Evolutionary conservation across 1,140 invertebrate genomes (phyloP), one percentile per base, ranked within the genome.

Genomic region (Aphaenogaster ashmeadi): DNA sequence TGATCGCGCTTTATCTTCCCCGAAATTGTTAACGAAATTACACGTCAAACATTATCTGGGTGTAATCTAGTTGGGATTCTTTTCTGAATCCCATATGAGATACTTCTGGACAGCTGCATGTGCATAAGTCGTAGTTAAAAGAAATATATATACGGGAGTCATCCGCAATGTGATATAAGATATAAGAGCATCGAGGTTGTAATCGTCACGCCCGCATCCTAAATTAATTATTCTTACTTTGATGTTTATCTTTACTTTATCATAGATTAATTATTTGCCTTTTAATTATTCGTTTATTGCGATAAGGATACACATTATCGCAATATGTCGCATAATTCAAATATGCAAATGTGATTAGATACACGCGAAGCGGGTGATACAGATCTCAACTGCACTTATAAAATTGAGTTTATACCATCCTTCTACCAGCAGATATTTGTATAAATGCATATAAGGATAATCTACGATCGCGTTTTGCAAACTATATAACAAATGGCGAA

Each of bases 21-120:
- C 27, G 21, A 74, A 83, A 83, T 81, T 81, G 78, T 81, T 81
- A 56, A 81, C 67, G 80, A 83, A 72, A 83, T 60, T 74, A 83
- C 66, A 83, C 36, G 21, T 81, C 78, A 56, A 81, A 81, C 8
- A 41, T 64, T 79, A 50, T 79, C 44, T 79, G 44, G 8, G 8
- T 36, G 64, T 81, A 50, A 77, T 69, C 64, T 64, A 69, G 62
- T 27, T 41, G 21, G 21, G 38, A 69, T 69, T 54, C 64, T 44
- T 81, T 44, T 47, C 21, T 18, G 64, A 69, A 27, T 66, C 27
- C 77, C 44, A n/a, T 54, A 47, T 47, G 41, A 8, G 5, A 36
- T 47, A 50, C 18, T 60, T 44, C 21, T 47, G 21, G 3, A 44
- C 60, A 71, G 52, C 38, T 44, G 38, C 9, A 27, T 27, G 7